A percentile compares a stretch with the other conserved stretches of the same genome.
phyloP scores from a whole-genome alignment of 1,140 invertebrate genomes.

The Calliphora vicina region DNA sequence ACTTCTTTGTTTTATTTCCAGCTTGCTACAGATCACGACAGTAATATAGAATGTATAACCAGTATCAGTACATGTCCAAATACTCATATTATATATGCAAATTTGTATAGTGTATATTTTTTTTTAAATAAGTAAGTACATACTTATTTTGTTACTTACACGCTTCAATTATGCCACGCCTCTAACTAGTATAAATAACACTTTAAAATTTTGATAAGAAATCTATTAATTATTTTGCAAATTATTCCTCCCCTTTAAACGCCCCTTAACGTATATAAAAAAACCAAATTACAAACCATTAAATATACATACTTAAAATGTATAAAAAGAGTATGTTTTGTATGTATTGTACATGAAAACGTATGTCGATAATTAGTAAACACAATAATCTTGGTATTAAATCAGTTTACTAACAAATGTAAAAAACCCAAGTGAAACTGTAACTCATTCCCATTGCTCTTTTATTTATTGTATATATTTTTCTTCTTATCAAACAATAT shows the following conservation, averaged over 20 bases:
- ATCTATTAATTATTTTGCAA: no score
- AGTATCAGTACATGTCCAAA: no score
- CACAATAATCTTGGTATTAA: constrained; percentile 21
- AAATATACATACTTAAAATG: constrained; percentile 15
- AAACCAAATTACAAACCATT: constrained; percentile 31
- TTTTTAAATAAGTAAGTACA: no score
- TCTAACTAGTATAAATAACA: no score
- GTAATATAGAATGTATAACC: no score
- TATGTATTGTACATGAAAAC: background rate
- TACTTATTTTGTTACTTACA: no score
- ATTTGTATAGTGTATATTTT: no score
- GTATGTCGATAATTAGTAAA: constrained; percentile 31
- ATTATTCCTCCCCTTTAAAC: constrained; percentile 8
- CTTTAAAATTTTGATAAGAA: no score
- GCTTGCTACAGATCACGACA: no score
- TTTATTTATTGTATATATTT: background rate
- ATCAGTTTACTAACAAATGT: constrained; percentile 12
- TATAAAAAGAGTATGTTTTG: background rate
- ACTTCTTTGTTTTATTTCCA: no score
- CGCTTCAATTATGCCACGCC: background rate
- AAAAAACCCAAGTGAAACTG: background rate
- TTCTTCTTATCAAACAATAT: constrained; percentile 17
- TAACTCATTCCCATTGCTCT: background rate
- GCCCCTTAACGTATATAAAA: background rate
- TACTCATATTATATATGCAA: no score